Percentiles rank a stretch among this genome's conserved stretches.
phyloP scores from a whole-genome alignment of 1,140 invertebrate species.

The Drosophila asahinai region DNA sequence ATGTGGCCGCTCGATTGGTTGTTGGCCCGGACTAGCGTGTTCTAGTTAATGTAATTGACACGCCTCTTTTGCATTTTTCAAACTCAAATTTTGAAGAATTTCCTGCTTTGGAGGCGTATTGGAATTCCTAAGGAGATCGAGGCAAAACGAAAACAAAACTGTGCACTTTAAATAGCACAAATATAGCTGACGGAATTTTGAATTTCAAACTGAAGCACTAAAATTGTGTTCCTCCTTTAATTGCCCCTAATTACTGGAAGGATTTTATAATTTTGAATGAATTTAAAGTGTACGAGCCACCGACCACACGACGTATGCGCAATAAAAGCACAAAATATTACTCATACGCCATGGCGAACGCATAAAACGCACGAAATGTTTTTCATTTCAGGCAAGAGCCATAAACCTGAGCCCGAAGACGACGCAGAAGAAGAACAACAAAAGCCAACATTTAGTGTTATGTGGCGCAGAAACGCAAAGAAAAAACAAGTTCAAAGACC shows the following conservation, averaged over 20 bases:
- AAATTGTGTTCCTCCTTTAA: slow-evolving; percentile 1
- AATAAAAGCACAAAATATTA: slow-evolving; percentile 51
- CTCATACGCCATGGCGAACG: slow-evolving; percentile 58
- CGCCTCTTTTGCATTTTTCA: slow-evolving; percentile 39
- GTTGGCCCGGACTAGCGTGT: slow-evolving; percentile 25
- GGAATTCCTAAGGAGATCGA: slow-evolving; percentile 5
- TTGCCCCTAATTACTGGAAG: slow-evolving; percentile 1
- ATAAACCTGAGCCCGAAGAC: slow-evolving; percentile 38
- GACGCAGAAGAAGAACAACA: slow-evolving; percentile 23
- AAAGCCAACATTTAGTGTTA: slow-evolving; percentile 68
- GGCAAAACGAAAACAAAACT: background rate
- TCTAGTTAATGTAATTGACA: slow-evolving; percentile 65
- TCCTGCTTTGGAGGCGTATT: background rate
- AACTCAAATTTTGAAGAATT: slow-evolving; percentile 5
- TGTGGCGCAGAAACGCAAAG: slow-evolving; percentile 70
- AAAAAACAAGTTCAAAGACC: slow-evolving; percentile 73
- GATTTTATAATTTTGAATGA: slow-evolving; percentile 17
- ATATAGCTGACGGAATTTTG: background rate
- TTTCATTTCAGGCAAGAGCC: slow-evolving; percentile 69
- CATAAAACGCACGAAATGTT: slow-evolving; percentile 62
- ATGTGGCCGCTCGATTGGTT: slow-evolving; percentile 27
- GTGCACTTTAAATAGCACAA: background rate
- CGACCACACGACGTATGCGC: slow-evolving; percentile 36
- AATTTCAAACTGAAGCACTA: background rate
- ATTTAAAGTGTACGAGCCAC: slow-evolving; percentile 2